These are phyloP conservation scores for Agrotis clavis DNA, from an alignment of 2,888 invertebrate genomes.

Conservation along the genomic window DNA sequence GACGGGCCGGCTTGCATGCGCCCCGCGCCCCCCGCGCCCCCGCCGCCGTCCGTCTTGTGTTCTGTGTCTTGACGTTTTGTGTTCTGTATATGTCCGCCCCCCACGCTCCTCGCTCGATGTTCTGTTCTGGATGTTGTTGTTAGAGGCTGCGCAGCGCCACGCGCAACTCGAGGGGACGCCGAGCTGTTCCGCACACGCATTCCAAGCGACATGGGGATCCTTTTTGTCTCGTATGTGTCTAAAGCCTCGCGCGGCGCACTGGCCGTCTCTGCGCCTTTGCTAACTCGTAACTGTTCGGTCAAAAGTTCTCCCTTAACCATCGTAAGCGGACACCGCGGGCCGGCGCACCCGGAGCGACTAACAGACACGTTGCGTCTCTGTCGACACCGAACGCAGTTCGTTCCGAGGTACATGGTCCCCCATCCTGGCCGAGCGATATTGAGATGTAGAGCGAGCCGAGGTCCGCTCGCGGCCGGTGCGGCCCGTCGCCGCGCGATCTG, in stretches of 20 bases:
- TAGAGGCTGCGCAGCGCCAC: conserved; percentile 73
- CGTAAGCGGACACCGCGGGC: conserved; percentile 76
- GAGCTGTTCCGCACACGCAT: conserved; percentile 88
- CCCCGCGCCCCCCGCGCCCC: conserved; percentile 80
- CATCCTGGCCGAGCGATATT: conserved; percentile 90
- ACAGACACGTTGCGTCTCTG: conserved; percentile 80
- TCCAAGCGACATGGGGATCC: conserved; percentile 91
- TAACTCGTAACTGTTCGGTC: conserved; percentile 63
- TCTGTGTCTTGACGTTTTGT: conserved; percentile 90
- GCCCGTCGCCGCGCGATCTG: conserved; percentile 81
- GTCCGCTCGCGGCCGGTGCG: conserved; percentile 83
- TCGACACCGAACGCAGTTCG: conserved; percentile 88
- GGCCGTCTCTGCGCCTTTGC: conserved; percentile 60
- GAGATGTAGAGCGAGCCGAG: conserved; percentile 91
- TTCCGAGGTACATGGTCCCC: conserved; percentile 92
- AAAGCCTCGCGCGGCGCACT: conserved; percentile 74
- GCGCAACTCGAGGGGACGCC: conserved; percentile 81
- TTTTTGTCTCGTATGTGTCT: conserved; percentile 82
- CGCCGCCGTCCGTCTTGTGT: conserved; percentile 87
- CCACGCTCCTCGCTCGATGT: conserved; percentile 80
- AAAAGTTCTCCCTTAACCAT: conserved; percentile 61
- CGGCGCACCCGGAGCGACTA: conserved; percentile 77
- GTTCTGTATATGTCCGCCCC: conserved; percentile 85
- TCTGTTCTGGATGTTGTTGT: conserved; percentile 83
- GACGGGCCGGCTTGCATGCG: conserved; percentile 86